A percentile compares a stretch with the other conserved stretches of the same genome.
Evolutionary conservation across 37 sponge, comb jelly and placozoan species (phyloP).

Genomic region (Halichondria panicea): DNA sequence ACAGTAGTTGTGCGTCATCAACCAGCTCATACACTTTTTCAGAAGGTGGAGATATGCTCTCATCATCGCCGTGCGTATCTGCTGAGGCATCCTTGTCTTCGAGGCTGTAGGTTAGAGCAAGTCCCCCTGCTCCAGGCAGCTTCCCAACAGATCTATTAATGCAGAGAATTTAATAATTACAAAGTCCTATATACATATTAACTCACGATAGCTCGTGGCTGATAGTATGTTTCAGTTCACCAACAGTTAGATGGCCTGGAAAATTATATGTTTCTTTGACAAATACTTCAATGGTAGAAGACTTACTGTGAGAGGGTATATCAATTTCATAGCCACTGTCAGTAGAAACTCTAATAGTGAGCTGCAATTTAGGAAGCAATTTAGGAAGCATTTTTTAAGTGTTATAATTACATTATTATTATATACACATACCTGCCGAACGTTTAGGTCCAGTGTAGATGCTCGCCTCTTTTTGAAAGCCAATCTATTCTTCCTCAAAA

Average conservation of each 20-base stretch:
- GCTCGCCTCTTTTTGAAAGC: background rate
- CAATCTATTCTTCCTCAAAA: background rate
- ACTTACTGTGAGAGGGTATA: background rate
- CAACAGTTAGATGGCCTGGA: conserved; percentile 19
- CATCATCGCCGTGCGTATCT: too few species aligned
- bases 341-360: background rate
- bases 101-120: too few species aligned
- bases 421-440: background rate
- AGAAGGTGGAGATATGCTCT: too few species aligned
- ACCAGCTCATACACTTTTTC: too few species aligned
- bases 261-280: too few species aligned
- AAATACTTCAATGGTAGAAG: background rate
- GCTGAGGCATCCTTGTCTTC: too few species aligned
- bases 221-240: conserved; percentile 10
- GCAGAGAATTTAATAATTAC: too few species aligned
- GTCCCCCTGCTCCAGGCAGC: too few species aligned
- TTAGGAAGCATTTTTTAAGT: background rate
- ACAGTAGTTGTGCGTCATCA: too few species aligned
- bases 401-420: too few species aligned
- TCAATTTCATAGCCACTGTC: background rate
- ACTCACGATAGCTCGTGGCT: conserved; percentile 7
- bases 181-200: background rate
- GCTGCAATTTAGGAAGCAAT: background rate
- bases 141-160: too few species aligned
- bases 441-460: background rate